Percentiles rank a stretch among this genome's conserved stretches.
These are phyloP conservation scores for Smittia aterrima DNA, from an alignment of 2,888 invertebrate genomes.

Conservation along the genomic window DNA sequence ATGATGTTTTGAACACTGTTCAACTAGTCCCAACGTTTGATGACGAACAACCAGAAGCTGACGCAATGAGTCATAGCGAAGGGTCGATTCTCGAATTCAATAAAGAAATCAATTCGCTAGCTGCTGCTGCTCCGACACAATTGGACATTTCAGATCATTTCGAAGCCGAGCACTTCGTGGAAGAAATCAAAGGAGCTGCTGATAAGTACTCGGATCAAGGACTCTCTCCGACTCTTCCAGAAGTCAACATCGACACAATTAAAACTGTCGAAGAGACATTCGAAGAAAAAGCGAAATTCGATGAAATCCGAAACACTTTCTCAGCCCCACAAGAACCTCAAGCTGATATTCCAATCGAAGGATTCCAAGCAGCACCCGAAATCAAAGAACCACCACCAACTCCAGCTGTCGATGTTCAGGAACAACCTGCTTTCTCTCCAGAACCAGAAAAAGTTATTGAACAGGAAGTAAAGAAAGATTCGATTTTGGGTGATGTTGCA, in stretches of 20 bases:
- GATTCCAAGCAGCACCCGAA: background rate
- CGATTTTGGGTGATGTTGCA: background rate
- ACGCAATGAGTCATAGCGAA: background rate
- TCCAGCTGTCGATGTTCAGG: background rate
- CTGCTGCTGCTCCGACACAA: background rate
- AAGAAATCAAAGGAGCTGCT: constrained; percentile 25
- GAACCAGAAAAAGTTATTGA: background rate
- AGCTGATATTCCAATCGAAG: background rate
- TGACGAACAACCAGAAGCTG: constrained; percentile 11
- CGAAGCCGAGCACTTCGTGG: constrained; percentile 38
- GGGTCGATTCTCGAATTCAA: background rate
- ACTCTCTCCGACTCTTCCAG: constrained; percentile 29
- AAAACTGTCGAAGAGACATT: constrained; percentile 22
- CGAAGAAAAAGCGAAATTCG: background rate
- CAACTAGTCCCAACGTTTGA: constrained; percentile 19
- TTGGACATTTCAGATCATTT: constrained; percentile 34
- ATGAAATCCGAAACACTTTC: background rate
- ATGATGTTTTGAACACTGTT: constrained; percentile 16
- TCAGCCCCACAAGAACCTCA: background rate
- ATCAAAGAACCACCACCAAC: background rate
- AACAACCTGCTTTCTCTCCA: background rate
- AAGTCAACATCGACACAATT: background rate
- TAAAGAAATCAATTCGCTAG: background rate
- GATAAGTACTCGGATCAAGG: constrained; percentile 31
- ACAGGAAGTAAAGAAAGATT: background rate